Percentiles rank a stretch among this genome's conserved stretches.
These are phyloP conservation scores for Clinocottus analis DNA, from an alignment of 2,113 vertebrate genomes.

Conservation along the genomic window DNA sequence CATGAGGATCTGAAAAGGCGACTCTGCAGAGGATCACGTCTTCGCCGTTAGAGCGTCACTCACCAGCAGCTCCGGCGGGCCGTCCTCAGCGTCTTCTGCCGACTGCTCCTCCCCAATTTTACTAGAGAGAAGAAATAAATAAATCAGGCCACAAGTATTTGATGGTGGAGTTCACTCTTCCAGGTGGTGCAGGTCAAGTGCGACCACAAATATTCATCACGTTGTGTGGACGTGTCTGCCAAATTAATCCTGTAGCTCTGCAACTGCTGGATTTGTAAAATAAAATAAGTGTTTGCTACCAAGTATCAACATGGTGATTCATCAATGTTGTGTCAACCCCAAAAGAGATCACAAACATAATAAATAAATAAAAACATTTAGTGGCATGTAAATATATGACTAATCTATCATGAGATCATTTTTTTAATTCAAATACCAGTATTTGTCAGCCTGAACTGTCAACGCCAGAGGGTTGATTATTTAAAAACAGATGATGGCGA, in stretches of 20 bases:
- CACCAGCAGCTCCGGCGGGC: constrained; percentile 94
- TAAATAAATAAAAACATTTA: too few relatives aligned
- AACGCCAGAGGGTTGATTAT: background rate
- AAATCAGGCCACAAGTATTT: background rate
- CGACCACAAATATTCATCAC: background rate
- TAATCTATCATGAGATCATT: background rate
- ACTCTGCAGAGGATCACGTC: too few relatives aligned
- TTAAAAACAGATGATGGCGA: background rate
- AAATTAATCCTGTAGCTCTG: background rate
- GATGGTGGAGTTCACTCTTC: background rate
- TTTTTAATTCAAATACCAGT: background rate
- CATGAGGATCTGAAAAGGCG: too few relatives aligned
- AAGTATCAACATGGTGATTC: too few relatives aligned
- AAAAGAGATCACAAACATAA: background rate
- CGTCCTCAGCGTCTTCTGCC: constrained; percentile 94
- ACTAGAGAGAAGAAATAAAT: constrained; percentile 72
- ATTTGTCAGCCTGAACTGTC: background rate
- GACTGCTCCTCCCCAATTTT: constrained; percentile 97
- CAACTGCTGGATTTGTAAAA: background rate
- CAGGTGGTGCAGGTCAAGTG: background rate
- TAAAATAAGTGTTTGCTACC: too few relatives aligned
- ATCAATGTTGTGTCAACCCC: too few relatives aligned
- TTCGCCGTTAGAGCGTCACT: background rate
- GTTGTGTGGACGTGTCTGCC: too few relatives aligned
- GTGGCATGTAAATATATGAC: too few relatives aligned